phyloP scores from a whole-genome alignment of 2,797 vertebrate genomes.

The Loris lydekkerianus region DNA sequence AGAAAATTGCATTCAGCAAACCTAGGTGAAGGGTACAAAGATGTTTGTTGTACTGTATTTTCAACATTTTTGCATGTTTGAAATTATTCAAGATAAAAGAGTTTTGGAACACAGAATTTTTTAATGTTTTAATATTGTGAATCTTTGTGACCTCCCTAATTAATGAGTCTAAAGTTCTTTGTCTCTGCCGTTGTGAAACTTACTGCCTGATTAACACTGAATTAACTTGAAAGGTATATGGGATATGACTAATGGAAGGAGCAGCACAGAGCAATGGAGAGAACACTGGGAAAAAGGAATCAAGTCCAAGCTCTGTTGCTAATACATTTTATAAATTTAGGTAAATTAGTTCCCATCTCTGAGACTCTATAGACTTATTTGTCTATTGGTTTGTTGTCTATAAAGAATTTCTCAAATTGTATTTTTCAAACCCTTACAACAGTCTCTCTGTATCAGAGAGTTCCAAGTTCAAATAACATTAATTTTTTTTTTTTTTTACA shows the following conservation, averaged over 20 bases:
- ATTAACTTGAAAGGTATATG: neutral
- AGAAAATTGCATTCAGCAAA: neutral
- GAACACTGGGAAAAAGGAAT: neutral
- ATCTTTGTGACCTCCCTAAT: neutral
- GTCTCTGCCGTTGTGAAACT: neutral
- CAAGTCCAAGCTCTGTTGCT: neutral
- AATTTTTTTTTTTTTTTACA: constrained; percentile 18
- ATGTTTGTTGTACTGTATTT: neutral
- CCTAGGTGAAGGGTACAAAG: neutral
- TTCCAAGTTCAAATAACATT: neutral
- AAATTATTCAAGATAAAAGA: constrained; percentile 1
- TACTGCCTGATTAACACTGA: neutral
- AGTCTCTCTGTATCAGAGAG: neutral
- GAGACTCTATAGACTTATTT: neutral
- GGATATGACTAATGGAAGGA: neutral
- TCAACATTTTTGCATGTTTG: neutral
- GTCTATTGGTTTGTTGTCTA: neutral
- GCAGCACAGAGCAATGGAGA: neutral
- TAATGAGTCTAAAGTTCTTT: neutral
- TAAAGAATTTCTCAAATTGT: neutral
- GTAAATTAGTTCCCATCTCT: constrained; percentile 1
- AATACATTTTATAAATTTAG: neutral
- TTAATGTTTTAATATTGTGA: neutral
- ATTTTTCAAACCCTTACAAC: neutral
- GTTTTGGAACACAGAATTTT: neutral